Base-by-base conservation (phyloP, 1,140 invertebrate species). In the Eupristina koningsbergeri region DNA sequence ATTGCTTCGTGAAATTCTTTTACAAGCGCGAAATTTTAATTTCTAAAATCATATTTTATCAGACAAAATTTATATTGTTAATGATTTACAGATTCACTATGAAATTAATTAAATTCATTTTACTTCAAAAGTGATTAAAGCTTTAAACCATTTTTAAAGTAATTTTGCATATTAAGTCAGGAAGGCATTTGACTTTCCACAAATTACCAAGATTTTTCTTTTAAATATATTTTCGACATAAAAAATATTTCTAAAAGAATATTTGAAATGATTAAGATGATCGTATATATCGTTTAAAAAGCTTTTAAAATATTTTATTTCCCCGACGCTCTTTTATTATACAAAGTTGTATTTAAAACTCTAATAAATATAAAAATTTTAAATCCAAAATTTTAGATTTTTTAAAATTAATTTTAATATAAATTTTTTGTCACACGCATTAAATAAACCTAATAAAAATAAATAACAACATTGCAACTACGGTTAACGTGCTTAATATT, bases 21-120 rank as follows among this genome's bases (percentile, higher is more conserved):
- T 41, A 53, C 67, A 69, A 69, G 34, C 67, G 8, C 22, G 11
- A 71, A 71, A 71, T 71, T 71, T 71, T 71, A 71, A 71, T 71
- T 71, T 71, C 67, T n/a, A 41, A 71, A 39, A 71, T 26, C 36
- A 71, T 71, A 71, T 71, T 71, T 71, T 71, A 71, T n/a, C 67
- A n/a, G n/a, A 7, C 36, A 22, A 71, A 71, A 71, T 71, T 71
- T 71, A 71, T 71, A 71, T 71, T 71, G 39, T 71, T 71, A 71
- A 71, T 71, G 67, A 71, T 71, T 71, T 71, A 71, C 39, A 71
- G 67, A 71, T 71, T 41, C 67, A 41, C 67, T 71, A 41, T 71
- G 67, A 41, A 71, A 71, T 71, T 71, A 34, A 41, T 71, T 71
- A 41, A 71, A 71, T 71, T 71, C 36, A n/a, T 41, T 71, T 71